Evolutionary conservation across 2,113 vertebrate species (phyloP).

Genomic region (Neotoma lepida): DNA sequence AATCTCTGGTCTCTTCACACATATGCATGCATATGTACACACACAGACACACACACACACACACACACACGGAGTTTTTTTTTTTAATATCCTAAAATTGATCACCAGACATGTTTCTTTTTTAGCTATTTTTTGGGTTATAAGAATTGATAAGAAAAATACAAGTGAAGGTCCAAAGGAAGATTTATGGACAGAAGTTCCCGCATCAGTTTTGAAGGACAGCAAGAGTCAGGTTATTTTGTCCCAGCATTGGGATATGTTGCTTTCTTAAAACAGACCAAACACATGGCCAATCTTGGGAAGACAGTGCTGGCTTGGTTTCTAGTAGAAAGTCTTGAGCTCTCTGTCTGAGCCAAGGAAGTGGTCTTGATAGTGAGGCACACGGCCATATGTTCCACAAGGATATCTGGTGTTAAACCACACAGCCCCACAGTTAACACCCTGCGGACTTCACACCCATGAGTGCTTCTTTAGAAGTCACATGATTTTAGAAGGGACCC

Average conservation of each 20-base stretch:
- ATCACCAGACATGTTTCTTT: neutral
- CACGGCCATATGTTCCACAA: neutral
- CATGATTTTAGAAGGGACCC: neutral
- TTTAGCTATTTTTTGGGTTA: neutral
- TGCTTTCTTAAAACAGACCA: neutral
- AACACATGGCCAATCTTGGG: neutral
- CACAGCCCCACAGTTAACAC: neutral
- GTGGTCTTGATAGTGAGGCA: neutral
- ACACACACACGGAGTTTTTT: neutral
- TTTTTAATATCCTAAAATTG: neutral
- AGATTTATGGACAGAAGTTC: neutral
- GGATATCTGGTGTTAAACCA: neutral
- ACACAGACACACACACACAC: neutral
- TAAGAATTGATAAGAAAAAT: neutral
- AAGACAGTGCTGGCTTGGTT: neutral
- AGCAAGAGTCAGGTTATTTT: neutral
- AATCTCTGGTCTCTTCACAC: neutral
- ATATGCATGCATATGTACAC: rapidly evolving
- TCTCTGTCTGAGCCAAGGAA: constrained; percentile 32
- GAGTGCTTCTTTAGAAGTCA: constrained; percentile 54
- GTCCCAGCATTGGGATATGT: neutral
- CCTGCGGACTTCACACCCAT: neutral
- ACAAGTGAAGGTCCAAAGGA: neutral
- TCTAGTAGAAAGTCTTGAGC: neutral
- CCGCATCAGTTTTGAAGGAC: neutral